These are phyloP conservation scores for Papilio dardanus DNA, from an alignment of 1,140 invertebrate genomes.

Conservation along the genomic window DNA sequence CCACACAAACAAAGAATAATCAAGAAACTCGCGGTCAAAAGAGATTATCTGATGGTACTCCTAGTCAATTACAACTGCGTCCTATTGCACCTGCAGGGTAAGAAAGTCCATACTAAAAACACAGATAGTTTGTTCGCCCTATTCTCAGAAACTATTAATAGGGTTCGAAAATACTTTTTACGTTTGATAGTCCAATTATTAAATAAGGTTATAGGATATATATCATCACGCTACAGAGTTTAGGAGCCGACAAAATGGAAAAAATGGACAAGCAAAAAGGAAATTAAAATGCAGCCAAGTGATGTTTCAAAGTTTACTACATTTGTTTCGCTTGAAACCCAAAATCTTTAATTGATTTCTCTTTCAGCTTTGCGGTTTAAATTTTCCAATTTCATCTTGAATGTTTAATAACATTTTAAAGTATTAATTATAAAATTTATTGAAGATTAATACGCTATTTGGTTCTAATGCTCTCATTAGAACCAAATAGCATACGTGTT, in stretches of 20 bases:
- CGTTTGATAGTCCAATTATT: neutral
- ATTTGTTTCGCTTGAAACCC: too few relatives aligned
- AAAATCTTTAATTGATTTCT: neutral
- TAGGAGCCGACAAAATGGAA: neutral
- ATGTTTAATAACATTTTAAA: neutral
- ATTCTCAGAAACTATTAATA: neutral
- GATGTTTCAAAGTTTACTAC: too few relatives aligned
- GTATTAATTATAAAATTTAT: neutral
- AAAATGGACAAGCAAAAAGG: neutral
- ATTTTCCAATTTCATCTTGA: neutral
- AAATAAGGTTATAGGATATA: neutral
- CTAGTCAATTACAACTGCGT: constrained; percentile 70
- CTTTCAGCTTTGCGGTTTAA: constrained; percentile 1
- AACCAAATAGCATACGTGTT: too few relatives aligned
- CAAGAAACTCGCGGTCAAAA: constrained; percentile 73
- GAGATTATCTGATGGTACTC: constrained; percentile 72
- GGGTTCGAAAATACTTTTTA: neutral
- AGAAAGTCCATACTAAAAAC: constrained; percentile 40
- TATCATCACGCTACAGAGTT: neutral
- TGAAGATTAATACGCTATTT: neutral
- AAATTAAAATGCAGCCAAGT: neutral
- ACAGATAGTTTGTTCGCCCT: neutral
- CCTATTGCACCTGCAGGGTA: constrained; percentile 77
- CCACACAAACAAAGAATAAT: constrained; percentile 64
- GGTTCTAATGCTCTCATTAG: too few relatives aligned